Evolutionary conservation across 2,888 invertebrate genomes (phyloP).

Genomic region (Atethmia centrago): DNA sequence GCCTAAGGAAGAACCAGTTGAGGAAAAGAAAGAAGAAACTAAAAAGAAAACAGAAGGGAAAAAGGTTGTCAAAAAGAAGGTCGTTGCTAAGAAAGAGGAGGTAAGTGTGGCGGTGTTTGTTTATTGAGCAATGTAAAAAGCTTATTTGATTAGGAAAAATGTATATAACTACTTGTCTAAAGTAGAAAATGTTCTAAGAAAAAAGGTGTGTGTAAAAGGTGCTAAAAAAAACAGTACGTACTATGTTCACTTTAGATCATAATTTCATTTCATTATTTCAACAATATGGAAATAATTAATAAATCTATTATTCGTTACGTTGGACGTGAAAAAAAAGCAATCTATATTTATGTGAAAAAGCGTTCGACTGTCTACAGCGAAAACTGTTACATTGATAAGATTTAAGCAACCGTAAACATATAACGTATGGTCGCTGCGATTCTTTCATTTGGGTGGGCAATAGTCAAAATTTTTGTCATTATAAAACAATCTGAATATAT

Average conservation of each 20-base stretch:
- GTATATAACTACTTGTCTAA: constrained; percentile 48
- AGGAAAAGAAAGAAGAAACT: constrained; percentile 85
- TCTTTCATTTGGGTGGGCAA: constrained; percentile 43
- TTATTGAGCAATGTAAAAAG: constrained; percentile 71
- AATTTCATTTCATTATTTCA: constrained; percentile 4
- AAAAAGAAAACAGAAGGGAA: constrained; percentile 87
- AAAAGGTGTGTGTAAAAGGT: not conserved
- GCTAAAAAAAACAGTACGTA: not conserved
- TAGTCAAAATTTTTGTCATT: constrained; percentile 11
- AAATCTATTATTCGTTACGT: not conserved
- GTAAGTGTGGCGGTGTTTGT: constrained; percentile 77
- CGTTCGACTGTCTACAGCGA: too few species aligned
- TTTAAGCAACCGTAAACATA: not conserved
- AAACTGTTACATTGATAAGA: not conserved
- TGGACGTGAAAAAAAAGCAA: not conserved
- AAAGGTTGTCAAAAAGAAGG: constrained; percentile 88
- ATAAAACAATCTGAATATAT: constrained; percentile 16
- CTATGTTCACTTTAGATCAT: constrained; percentile 2
- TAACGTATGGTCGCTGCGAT: not conserved
- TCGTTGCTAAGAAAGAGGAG: constrained; percentile 87
- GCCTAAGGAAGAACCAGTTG: constrained; percentile 87
- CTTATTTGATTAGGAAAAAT: constrained; percentile 61
- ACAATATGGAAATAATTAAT: constrained; percentile 13
- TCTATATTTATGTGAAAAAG: too few species aligned
- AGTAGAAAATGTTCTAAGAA: constrained; percentile 25